Evolutionary conservation across 2,113 vertebrate genomes (phyloP), one percentile per base, ranked within the genome.

Genomic region (Eulacestoma nigropectus): DNA sequence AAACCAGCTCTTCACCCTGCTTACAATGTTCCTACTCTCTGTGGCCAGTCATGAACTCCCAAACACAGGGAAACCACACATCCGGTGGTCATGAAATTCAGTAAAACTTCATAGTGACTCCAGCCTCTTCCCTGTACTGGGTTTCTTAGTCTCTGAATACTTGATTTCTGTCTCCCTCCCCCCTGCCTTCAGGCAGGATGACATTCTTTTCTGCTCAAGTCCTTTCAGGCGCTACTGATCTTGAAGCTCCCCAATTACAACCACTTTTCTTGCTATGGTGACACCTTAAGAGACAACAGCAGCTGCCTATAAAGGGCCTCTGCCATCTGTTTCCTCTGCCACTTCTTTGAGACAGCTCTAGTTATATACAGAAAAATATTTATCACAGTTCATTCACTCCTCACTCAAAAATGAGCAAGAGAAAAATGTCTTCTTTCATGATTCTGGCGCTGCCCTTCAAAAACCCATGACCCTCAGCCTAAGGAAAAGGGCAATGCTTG

Each of bases 251-350:
- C 81, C 88, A 78, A 95, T 96, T 96, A 90, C 92, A 89, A 92
- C 53, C 65, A 89, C 89, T 91, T 95, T 92, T 94, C 85, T 94
- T 94, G 75, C n/a, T 14, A 89, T 75, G 82, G 88, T 94, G 95
- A 96, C 90, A 96, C 93, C 95, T 94, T 96, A 94, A 96, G 93
- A 96, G 92, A 96, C 90, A 96, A 92, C 88, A 92, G 88, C 96
- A 97, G 92, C 96, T 96, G 95, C 92, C 88, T 88, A 93, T 90
- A 96, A 96, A 96, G 88, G 90, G 85, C 85, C 41, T 95, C 85
- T 92, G 60, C 95, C 93, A 95, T 96, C 95, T 96, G 95, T 95
- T 97, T 96, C 92, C 88, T 91, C 82, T 77, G 80, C 56, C 88
- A 89, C 76, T 93, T 96, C 93, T 95, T 95, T 92, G 60, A 96